Conservation (phyloP, 1,140 invertebrate species). For the Meteorus sp. region DNA sequence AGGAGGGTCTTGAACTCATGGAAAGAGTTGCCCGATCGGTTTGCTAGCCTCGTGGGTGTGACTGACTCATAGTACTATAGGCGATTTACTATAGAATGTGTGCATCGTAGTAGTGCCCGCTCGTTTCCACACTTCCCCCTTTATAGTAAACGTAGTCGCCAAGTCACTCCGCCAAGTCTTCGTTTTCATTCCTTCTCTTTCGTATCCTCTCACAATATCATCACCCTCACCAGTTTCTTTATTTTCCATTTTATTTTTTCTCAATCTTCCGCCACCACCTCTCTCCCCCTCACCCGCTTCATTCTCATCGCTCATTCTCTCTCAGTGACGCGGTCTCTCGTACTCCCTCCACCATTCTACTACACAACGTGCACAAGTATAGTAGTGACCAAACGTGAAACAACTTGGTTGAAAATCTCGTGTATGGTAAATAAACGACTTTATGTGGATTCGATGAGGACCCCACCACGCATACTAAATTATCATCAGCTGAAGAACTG, state of each 20-base stretch:
- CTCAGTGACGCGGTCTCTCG: no score
- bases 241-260: slow-evolving; percentile 1
- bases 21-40: slow-evolving; percentile 25
- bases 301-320: background rate
- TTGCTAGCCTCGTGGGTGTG: slow-evolving; percentile 53
- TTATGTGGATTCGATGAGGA: slow-evolving; percentile 24
- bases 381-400: slow-evolving; percentile 2
- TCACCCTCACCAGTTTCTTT: no score
- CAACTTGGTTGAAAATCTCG: background rate
- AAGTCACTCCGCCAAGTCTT: slow-evolving; percentile 23
- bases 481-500: slow-evolving; percentile 37
- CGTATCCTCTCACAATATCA: background rate
- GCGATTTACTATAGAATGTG: slow-evolving; percentile 55
- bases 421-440: slow-evolving; percentile 6
- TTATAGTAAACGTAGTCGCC: slow-evolving; percentile 23
- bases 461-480: slow-evolving; percentile 35
- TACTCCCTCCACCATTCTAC: background rate
- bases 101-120: slow-evolving; percentile 40
- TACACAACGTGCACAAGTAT: background rate
- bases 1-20: slow-evolving; percentile 55
- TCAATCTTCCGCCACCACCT: no score
- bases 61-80: slow-evolving; percentile 59
- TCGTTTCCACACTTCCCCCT: no score
- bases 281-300: slow-evolving; percentile 7
- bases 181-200: background rate